These are phyloP conservation scores for Pteromalus puparum DNA, from an alignment of 1,140 invertebrate species.

Conservation along the genomic window DNA sequence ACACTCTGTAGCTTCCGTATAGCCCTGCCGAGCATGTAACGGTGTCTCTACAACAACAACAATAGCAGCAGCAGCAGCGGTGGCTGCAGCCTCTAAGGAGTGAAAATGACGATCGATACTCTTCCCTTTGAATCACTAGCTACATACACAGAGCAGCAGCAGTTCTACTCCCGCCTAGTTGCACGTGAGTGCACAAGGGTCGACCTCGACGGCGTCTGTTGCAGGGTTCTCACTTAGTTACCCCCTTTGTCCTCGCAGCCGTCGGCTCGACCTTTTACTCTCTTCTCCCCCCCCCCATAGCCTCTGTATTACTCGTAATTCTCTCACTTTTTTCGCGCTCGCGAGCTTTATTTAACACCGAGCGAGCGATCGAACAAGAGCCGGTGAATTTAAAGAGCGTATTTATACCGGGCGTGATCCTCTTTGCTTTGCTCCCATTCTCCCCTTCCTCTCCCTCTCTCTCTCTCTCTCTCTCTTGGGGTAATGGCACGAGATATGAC, in stretches of 20 bases:
- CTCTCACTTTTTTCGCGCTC: not conserved
- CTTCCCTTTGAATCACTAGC: constrained; percentile 50
- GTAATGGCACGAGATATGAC: not conserved
- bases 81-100: constrained; percentile 46
- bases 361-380: not conserved
- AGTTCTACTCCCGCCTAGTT: not conserved
- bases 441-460: too few species aligned
- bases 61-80: not conserved
- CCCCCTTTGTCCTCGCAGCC: constrained; percentile 8
- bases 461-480: too few species aligned
- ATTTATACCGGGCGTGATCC: not conserved
- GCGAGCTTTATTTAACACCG: constrained; percentile 1
- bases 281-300: constrained; percentile 23
- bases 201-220: not conserved
- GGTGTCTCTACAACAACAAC: not conserved
- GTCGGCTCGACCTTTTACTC: constrained; percentile 12
- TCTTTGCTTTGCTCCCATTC: not conserved
- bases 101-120: constrained; percentile 58
- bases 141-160: not conserved
- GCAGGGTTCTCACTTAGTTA: constrained; percentile 35
- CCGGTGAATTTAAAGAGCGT: not conserved
- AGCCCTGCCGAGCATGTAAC: constrained; percentile 39
- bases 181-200: constrained; percentile 7
- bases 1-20: too few species aligned
- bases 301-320: not conserved